phyloP scores from a whole-genome alignment of 2,888 invertebrate genomes.

The Leptopilina myrica region DNA sequence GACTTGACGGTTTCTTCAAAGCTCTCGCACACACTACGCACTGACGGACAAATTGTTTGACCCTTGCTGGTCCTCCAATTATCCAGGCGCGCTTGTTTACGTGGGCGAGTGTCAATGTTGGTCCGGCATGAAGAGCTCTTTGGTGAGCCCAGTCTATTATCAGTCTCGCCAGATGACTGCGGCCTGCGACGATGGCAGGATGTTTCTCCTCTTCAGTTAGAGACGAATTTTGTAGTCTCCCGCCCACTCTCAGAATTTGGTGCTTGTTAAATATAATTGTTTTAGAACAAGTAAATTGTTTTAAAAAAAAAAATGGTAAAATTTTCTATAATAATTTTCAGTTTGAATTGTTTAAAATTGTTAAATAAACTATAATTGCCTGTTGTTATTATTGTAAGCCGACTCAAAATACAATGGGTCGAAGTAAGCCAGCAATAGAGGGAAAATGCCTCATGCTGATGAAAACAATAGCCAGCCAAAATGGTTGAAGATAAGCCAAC shows the following conservation, averaged over 20 bases:
- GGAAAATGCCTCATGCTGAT: too few relatives aligned
- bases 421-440: too few relatives aligned
- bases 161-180: slow-evolving; percentile 1
- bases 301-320: too few relatives aligned
- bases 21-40: slow-evolving; percentile 27
- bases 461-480: too few relatives aligned
- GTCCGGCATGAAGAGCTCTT: slow-evolving; percentile 1
- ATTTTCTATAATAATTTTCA: too few relatives aligned
- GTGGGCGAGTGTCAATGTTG: neutral
- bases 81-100: neutral
- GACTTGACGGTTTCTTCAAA: neutral
- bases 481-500: too few relatives aligned
- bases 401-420: too few relatives aligned
- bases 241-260: slow-evolving; percentile 9
- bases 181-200: neutral
- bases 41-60: neutral
- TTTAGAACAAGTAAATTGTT: too few relatives aligned
- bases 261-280: too few relatives aligned
- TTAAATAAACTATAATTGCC: too few relatives aligned
- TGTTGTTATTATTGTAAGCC: too few relatives aligned
- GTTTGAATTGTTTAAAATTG: too few relatives aligned
- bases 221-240: neutral
- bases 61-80: neutral
- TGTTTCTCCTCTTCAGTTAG: slow-evolving; percentile 17
- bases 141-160: slow-evolving; percentile 35